Percentiles rank a stretch among this genome's conserved stretches.
phyloP scores from a whole-genome alignment of 1,140 invertebrate species.

The Macrotrachela quadricornifera region DNA sequence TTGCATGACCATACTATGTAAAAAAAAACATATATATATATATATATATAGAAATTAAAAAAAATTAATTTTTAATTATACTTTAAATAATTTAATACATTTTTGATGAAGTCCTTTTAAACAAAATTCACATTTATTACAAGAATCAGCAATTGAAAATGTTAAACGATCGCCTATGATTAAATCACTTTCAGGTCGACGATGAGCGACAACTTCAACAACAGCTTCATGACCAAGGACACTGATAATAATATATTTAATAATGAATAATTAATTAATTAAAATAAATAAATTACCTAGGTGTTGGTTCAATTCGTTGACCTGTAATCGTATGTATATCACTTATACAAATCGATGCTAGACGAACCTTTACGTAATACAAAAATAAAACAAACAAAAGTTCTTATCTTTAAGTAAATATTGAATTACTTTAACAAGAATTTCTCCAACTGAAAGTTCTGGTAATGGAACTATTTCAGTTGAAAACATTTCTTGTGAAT shows the following conservation, averaged over 20 bases:
- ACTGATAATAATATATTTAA: background rate
- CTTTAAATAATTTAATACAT: constrained; percentile 3
- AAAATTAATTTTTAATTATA: too few species aligned
- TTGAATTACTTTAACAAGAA: too few species aligned
- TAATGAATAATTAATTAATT: background rate
- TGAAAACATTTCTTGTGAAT: too few species aligned
- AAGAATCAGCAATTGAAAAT: constrained; percentile 3
- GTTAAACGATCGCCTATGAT: background rate
- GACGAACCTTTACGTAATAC: background rate
- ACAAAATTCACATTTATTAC: constrained; percentile 4
- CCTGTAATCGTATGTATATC: constrained; percentile 5
- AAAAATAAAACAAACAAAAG: too few species aligned
- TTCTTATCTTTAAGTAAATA: too few species aligned
- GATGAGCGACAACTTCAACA: background rate
- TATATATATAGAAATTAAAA: background rate
- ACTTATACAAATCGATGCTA: background rate
- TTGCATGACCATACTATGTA: constrained; percentile 3
- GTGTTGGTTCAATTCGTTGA: constrained; percentile 5
- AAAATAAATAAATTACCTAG: background rate
- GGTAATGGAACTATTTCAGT: too few species aligned
- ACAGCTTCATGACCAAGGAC: constrained; percentile 8
- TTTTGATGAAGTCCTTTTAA: constrained; percentile 3
- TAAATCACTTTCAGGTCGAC: background rate
- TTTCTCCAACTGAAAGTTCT: too few species aligned
- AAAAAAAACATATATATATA: background rate